Evolutionary conservation across 2,888 invertebrate species (phyloP), one percentile per base, ranked within the genome.

Genomic region (Cloeon dipterum): DNA sequence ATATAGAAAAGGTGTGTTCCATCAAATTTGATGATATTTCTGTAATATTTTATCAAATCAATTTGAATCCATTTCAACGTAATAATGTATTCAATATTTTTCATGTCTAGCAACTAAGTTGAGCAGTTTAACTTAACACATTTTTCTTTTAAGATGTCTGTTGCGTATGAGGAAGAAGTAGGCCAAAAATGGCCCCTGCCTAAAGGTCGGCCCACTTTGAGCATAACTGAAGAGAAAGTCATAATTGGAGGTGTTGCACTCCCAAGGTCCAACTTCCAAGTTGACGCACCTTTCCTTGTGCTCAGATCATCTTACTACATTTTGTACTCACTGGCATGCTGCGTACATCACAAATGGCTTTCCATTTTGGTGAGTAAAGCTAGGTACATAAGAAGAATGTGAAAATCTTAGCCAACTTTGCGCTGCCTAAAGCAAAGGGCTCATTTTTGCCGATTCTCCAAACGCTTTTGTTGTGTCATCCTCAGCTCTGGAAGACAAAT

Each of bases 311-410:
- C 34, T 8, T 19, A 14, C 5, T n/a, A 13, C 5, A 57, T 65
- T 3, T 53, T 96, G 21, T 78, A 83, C 53, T 75, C 78, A 38
- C 55, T 98, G 38, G 71, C 78, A 14, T 78, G 82, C 46, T 88
- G 89, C 54, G 69, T 91, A 5, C 68, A 81, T 47, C 77, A 86
- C 73, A 81, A 83, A 50, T 96, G 94, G 82, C 73, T 96, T 56
- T 63, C 86, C 0, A 76, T 98, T 49, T 54, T 93, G 52, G 83
- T 86, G 49, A 64, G 66, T 53, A 32, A 34, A 36, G 17, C 33
- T 14, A 13, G n/a, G n/a, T n/a, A n/a, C n/a, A n/a, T n/a, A n/a
- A n/a, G n/a, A n/a, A n/a, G n/a, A n/a, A n/a, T n/a, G n/a, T n/a
- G n/a, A n/a, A n/a, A n/a, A n/a, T n/a, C n/a, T n/a, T n/a, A n/a